These are phyloP conservation scores for Oscheius sp. DNA, from an alignment of 2,888 invertebrate species.

Conservation along the genomic window DNA sequence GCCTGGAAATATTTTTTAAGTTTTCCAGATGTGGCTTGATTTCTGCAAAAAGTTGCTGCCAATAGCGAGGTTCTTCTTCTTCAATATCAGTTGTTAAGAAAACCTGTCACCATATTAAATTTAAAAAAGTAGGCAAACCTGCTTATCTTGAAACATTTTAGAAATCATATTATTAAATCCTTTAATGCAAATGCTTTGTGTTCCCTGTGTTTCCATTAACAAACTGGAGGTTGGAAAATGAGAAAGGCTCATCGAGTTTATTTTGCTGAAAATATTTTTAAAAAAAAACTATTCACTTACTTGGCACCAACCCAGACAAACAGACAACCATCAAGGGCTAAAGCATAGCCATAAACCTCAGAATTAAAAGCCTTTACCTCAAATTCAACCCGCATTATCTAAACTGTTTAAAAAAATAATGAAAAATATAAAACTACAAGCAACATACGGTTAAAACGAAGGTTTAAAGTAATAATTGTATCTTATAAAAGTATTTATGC, in stretches of 20 bases:
- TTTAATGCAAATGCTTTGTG: slow-evolving; percentile 18
- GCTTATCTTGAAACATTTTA: slow-evolving; percentile 23
- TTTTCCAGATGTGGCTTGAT: slow-evolving; percentile 34
- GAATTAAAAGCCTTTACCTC: slow-evolving; percentile 33
- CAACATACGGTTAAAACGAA: background rate
- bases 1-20: background rate
- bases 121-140: slow-evolving; percentile 3
- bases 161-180: slow-evolving; percentile 8
- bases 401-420: background rate
- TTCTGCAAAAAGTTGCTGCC: slow-evolving; percentile 36
- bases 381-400: slow-evolving; percentile 6
- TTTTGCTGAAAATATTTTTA: slow-evolving; percentile 28
- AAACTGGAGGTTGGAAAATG: slow-evolving; percentile 45
- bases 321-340: slow-evolving; percentile 35
- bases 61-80: slow-evolving; percentile 43
- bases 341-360: slow-evolving; percentile 35
- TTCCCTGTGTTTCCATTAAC: slow-evolving; percentile 33
- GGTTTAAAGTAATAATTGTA: background rate
- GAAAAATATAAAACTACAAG: background rate
- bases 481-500: slow-evolving; percentile 3
- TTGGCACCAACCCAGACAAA: slow-evolving; percentile 50
- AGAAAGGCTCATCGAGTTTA: slow-evolving; percentile 38
- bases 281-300: slow-evolving; percentile 12
- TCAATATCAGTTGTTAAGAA: slow-evolving; percentile 49
- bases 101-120: slow-evolving; percentile 32